phyloP scores from a whole-genome alignment of 2,113 vertebrate genomes.

The Sinocyclocheilus anshuiensis region DNA sequence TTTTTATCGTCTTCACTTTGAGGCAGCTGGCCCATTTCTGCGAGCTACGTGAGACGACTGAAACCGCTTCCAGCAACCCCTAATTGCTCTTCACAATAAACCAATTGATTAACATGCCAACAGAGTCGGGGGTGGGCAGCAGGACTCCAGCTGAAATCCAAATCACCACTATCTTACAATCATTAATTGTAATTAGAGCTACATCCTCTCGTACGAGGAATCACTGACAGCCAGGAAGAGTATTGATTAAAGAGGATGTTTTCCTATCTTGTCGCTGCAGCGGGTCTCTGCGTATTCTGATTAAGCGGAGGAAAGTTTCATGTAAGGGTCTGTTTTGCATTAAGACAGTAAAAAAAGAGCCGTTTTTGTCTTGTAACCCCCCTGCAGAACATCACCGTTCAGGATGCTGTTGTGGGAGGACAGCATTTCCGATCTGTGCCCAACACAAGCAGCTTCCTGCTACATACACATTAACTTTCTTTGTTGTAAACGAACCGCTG shows the following conservation, averaged over 20 bases:
- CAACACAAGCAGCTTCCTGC: conserved; percentile 32
- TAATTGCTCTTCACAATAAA: conserved; percentile 49
- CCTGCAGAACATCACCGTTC: conserved; percentile 33
- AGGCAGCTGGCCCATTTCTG: conserved; percentile 31
- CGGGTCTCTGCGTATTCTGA: neutral
- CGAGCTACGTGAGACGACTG: conserved; percentile 11
- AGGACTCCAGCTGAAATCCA: conserved; percentile 48
- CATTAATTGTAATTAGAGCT: conserved; percentile 52
- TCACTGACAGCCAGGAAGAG: conserved; percentile 31
- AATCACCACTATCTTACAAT: conserved; percentile 45
- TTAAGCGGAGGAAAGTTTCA: neutral
- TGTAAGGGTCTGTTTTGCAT: conserved; percentile 16
- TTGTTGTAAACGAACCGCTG: conserved; percentile 1
- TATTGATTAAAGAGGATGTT: conserved; percentile 43
- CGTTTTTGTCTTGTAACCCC: conserved; percentile 36
- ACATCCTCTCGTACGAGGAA: conserved; percentile 48
- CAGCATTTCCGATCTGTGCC: conserved; percentile 29
- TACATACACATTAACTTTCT: conserved; percentile 26
- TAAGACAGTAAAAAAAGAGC: conserved; percentile 17
- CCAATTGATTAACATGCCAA: conserved; percentile 53
- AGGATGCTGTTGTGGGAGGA: conserved; percentile 38
- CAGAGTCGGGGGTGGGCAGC: conserved; percentile 11
- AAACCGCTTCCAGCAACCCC: conserved; percentile 16
- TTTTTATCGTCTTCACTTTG: conserved; percentile 6
- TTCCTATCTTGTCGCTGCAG: conserved; percentile 19